Percentiles rank a stretch among this genome's conserved stretches.
Conservation (phyloP, 2,113 vertebrate genomes). For the Orientallactaga bullata region DNA sequence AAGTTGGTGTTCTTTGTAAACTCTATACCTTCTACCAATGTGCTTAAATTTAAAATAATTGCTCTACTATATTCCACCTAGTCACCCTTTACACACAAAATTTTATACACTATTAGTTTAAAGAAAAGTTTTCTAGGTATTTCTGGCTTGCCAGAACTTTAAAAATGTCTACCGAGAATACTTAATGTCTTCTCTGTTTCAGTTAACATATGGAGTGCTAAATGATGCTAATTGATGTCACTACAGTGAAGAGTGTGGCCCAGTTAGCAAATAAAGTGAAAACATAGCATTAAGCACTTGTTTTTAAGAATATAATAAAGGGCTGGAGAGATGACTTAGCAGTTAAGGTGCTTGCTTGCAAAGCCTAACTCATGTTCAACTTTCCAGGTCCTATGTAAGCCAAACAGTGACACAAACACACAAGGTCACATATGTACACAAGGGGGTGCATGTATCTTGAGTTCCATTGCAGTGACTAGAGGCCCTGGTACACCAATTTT, state of each 20-base stretch:
- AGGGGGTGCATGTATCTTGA: too few relatives aligned
- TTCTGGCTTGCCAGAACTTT: constrained; percentile 18
- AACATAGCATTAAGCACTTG: neutral
- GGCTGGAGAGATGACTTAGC: too few relatives aligned
- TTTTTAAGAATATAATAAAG: neutral
- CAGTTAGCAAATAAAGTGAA: constrained; percentile 16
- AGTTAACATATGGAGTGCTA: neutral
- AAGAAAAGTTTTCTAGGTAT: neutral
- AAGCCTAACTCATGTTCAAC: too few relatives aligned
- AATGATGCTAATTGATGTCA: constrained; percentile 4
- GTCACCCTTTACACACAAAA: constrained; percentile 10
- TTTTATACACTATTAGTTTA: neutral
- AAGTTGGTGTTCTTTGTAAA: neutral
- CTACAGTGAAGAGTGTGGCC: neutral
- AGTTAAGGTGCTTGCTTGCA: too few relatives aligned
- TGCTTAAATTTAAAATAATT: neutral
- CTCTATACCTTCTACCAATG: neutral
- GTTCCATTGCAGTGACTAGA: too few relatives aligned
- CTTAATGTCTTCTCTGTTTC: neutral
- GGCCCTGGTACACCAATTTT: too few relatives aligned
- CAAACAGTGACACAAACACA: too few relatives aligned
- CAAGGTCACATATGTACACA: too few relatives aligned
- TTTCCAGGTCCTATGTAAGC: too few relatives aligned
- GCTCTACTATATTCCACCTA: neutral
- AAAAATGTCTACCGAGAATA: neutral